Base-by-base conservation (phyloP, 1,140 invertebrate genomes). In the Neoseiulus cucumeris region DNA sequence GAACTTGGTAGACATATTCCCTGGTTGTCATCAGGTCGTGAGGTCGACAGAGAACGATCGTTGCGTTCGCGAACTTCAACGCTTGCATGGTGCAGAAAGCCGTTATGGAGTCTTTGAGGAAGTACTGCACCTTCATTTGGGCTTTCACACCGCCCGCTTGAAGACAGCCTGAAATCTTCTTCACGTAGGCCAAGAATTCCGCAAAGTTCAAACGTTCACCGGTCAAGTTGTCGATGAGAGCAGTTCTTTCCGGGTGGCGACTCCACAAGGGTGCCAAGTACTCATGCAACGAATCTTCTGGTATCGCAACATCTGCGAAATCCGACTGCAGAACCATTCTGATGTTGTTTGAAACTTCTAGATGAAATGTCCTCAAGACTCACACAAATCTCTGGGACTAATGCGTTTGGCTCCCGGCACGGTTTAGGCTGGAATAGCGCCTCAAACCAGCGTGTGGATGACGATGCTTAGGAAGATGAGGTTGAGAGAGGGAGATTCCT, bases 1-100 rank as follows among this genome's bases (percentile, higher is more conserved):
- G 51, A 17, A 59, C 51, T 33, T 59, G 51, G 22, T 59, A 59
- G 1, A 59, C 51, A 20, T 59, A 59, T 33, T 59, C 51, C 25
- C 51, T 25, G 2, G 51, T 59, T 14, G 51, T 59, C 51, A 59
- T 59, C 22, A 18, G 17, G 12, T 59, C 25, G 33, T 59, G 51
- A 59, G 51, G 51, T n/a, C 51, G 51, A 59, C 51, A 59, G 12
- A 59, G 51, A 2, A 59, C 51, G 22, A 59, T 59, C 14, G 51
- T 20, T 14, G 51, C 51, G 22, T 59, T 59, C 25, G 51, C 51
- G 51, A 59, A 59, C 9, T 59, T 59, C 25, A 59, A 20, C 33
- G 51, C 51, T 33, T 59, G 51, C 51, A 59, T 59, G 2, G 22
- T 25, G 51, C 51, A 59, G 33, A 59, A 59, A 17, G 51, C 51